Base-by-base conservation (phyloP, 2,888 invertebrate genomes). In the Tricholauxania praeusta region DNA sequence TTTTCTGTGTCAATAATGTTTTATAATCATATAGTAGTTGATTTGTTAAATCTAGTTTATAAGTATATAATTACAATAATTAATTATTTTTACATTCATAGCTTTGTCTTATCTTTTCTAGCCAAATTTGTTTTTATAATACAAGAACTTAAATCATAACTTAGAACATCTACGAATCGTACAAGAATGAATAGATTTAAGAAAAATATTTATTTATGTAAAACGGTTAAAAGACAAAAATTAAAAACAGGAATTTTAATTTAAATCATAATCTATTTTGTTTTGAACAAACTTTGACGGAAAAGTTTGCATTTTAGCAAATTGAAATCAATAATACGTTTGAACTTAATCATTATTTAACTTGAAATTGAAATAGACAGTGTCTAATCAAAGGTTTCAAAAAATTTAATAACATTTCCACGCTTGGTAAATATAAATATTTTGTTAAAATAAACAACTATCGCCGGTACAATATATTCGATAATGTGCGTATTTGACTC, bases 401-500 rank as follows among this genome's bases (percentile, higher is more conserved):
- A 39, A 22, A 49, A n/a, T 64, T 48, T 12, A 49, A 22, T 28
- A 64, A 64, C n/a, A 64, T 51, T 49, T 51, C 49, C 49, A 49
- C 14, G 19, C 1, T 49, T 64, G 51, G 22, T 49, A n/a, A 28
- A 39, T n/a, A 60, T 28, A 28, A 39, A 17, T 62, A 28, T 39
- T 12, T 39, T 65, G 32, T 14, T 51, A 22, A 28, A 39, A 51
- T n/a, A 52, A 32, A 49, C 52, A 62, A 70, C 70, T 86, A 86
- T 85, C 88, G 87, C 32, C 85, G 84, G 79, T 87, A 84, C 52
- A 88, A 78, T 55, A 87, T 82, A 78, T 88, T 88, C 52, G 86
- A 86, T 22, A 87, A 74, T 1, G 86, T 84, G 57, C 88, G 84
- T 76, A 87, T 88, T 78, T 88, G 86, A 55, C 82, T 86, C 73